Evolutionary conservation across 92 coral and sea anemone genomes (phyloP), one percentile per base, ranked within the genome.

Genomic region (Pocillopora grandis): DNA sequence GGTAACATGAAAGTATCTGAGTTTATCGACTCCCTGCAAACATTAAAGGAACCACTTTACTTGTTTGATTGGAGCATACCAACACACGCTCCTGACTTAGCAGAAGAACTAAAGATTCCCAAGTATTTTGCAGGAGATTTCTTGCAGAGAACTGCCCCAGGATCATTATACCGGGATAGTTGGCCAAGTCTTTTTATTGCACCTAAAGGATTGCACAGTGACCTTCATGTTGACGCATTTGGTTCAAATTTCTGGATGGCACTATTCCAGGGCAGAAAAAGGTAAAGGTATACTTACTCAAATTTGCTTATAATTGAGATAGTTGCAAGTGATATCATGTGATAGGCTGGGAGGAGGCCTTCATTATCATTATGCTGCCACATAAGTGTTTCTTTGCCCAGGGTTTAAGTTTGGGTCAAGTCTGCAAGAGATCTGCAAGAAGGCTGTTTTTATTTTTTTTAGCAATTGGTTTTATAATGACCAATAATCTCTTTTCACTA

Each of bases 161-260:
- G 59, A 23, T 85, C 92, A 37, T 35, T 82, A 62, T 89, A 88
- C 72, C 62, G 67, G 55, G 90, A 91, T 62, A 88, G 81, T 20
- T 91, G 94, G 94, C 94, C 94, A 7, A 85, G 94, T 76, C 62
- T 91, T 83, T 91, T 81, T 61, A 85, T 91, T 56, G 88, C 89
- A 65, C 90, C 94, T 12, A 71, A 78, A 60, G 94, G 94, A 16
- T 36, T 80, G 37, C 61, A 73, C 61, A 88, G 82, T 5, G 87
- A 82, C 27, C 84, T 91, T 56, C 89, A 91, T 70, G 79, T 91
- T 42, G 94, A 91, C 67, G 80, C 92, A 42, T 85, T 91, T 88
- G 87, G 92, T 36, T 91, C 92, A 12, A 88, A 91, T 76, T 81
- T 82, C 65, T 91, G 94, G 94, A 89, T 91, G 88, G 94, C 94